Percentiles rank a stretch among this genome's conserved stretches.
Conservation (phyloP, 92 coral and sea anemone genomes). For the Paragorgia papillata region DNA sequence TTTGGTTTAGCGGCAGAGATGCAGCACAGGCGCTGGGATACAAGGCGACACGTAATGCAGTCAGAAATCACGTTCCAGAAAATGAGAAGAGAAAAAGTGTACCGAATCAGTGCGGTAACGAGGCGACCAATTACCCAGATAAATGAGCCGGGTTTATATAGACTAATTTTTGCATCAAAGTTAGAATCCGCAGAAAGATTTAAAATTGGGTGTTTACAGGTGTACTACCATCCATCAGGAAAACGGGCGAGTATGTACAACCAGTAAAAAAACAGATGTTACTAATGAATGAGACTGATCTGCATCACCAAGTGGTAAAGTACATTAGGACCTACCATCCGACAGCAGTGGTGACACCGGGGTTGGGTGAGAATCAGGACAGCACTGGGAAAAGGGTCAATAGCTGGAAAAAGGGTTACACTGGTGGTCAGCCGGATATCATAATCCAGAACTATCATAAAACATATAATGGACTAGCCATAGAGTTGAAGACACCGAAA, state of each 20-base stretch:
- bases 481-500: too few relatives aligned
- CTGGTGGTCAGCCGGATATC: conserved; percentile 13
- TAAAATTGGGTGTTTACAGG: conserved; percentile 7
- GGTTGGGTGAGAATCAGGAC: conserved; percentile 8
- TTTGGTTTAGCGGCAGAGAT: too few relatives aligned
- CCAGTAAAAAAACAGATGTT: conserved; percentile 8
- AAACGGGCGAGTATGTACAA: background rate
- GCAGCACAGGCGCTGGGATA: too few relatives aligned
- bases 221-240: conserved; percentile 34
- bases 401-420: conserved; percentile 5
- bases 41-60: too few relatives aligned
- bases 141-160: conserved; percentile 31
- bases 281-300: too few relatives aligned
- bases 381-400: background rate
- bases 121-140: background rate
- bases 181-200: conserved; percentile 16
- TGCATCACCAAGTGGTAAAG: too few relatives aligned
- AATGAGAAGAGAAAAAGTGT: too few relatives aligned
- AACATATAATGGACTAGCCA: conserved; percentile 2
- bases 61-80: too few relatives aligned
- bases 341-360: background rate
- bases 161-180: conserved; percentile 14
- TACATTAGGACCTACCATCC: background rate
- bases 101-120: too few relatives aligned
- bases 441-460: background rate